Base-by-base conservation (phyloP, 2,888 invertebrate genomes). In the Automeris io region DNA sequence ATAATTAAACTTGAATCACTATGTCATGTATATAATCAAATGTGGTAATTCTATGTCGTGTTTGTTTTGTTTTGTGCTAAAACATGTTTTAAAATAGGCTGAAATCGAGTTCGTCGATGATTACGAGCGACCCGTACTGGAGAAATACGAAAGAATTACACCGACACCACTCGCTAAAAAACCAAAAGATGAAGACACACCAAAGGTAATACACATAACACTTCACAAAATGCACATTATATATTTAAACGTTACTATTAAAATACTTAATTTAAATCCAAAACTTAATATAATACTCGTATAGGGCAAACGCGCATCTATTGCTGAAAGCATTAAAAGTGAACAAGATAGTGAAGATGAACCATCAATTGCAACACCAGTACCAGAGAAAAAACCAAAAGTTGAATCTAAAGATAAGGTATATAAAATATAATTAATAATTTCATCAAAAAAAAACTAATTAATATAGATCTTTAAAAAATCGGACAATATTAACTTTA, bases 41-140 rank as follows among this genome's bases (percentile, higher is more conserved):
- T 41, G 49, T 53, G 47, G 26, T 52, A 45, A 56, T 45, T 46
- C 43, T 56, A 56, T 61, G 45, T 62, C 54, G 62, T 61, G 67
- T 64, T 55, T 62, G 71, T 73, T 59, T 52, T 72, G 70, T 55
- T 56, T 65, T 63, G 79, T 80, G 77, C 65, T 79, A 75, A 80
- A 77, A 37, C 65, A 44, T 72, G 53, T 74, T 78, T 76, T 54
- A 63, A 70, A 70, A 57, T 85, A 86, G 86, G 86, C 78, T 42
- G 67, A 68, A 66, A 57, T 85, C 69, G 86, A 87, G 62, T 87
- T 87, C 65, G 81, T 85, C 62, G 91, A 92, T 36, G 94, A 94
- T 83, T 94, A 94, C 74, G 94, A 94, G 69, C 88, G 93, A 58
- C 91, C 93, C 2, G 91, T 90, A 35, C 82, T 93, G 65, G 93